Base-by-base conservation (phyloP, 2,888 invertebrate genomes). In the Lydus trimaculatus region DNA sequence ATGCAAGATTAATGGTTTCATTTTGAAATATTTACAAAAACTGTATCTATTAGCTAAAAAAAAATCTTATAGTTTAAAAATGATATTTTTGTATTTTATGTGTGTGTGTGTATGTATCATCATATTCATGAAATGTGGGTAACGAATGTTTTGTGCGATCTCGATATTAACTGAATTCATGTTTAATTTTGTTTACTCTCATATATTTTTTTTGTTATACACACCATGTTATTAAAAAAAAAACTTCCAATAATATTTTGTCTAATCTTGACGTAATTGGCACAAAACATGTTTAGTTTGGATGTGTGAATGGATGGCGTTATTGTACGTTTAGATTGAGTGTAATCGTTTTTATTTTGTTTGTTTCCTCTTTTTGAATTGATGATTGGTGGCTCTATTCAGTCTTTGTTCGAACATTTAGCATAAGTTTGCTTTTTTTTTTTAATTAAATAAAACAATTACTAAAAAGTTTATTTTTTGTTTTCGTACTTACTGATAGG, bases 1-100 rank as follows among this genome's bases (percentile, higher is more conserved):
- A 96, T 96, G 96, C 96, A 96, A 88, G 97, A 97, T 88, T 91
- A 89, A 82, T 83, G 78, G 65, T 65, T 67, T 75, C 70, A 73
- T 69, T 20, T n/a, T n/a, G n/a, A n/a, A n/a, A n/a, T n/a, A n/a
- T n/a, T 36, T 36, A 43, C n/a, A 69, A 67, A n/a, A 70, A 68
- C 66, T 74, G 70, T 75, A 75, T 66, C 66, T 66, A 75, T 75
- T 75, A 56, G 20, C 17, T 15, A 25, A 56, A 56, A 80, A 25
- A 56, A 56, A 80, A 77, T 77, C 78, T 74, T 79, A 72, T 73
- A 72, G 73, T 79, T 81, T 79, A 79, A 73, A 76, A 80, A 76
- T 73, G 77, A 82, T 83, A 82, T 83, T 83, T 82, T 83, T 82
- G 81, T 82, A 82, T 81, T 77, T 56, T 79, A 77, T 79, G 79